Base-by-base conservation (phyloP, 2,888 invertebrate species). In the Cacoxenus indagator region DNA sequence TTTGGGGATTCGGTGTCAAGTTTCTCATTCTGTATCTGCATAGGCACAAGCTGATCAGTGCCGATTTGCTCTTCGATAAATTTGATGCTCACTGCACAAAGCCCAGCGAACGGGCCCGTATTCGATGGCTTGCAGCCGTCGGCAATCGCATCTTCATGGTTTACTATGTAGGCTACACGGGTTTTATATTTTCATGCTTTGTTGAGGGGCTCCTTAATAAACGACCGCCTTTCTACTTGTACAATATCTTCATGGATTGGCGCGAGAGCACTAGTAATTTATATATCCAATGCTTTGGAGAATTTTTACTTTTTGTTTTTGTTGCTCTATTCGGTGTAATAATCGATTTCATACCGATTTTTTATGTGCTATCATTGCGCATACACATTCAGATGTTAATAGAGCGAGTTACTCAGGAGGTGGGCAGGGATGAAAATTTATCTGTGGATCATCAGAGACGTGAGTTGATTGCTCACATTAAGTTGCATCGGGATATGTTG, bases 201-300 rank as follows among this genome's bases (percentile, higher is more conserved):
- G 29, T 29, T 11, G 64, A 51, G 8, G 64, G 17, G 11, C 51
- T 64, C 5, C 4, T 51, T 17, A 26, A 51, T 11, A 26, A 45
- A 51, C 48, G 19, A 27, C 51, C 29, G 4, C 64, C 64, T 4
- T 64, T 51, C 22, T 29, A 29, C 51, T 14, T 51, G 4, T 64
- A 64, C 22, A 48, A 43, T 27, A 17, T 26, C 22, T 64, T 64
- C 19, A n/a, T 64, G 19, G 48, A 64, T 17, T 64, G 64, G 64
- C 64, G 64, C 27, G 46, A 14, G 2, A 29, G 48, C 29, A 14
- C 11, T 19, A n/a, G 19, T 31, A 14, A 64, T 5, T 51, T 51
- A 9, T 48, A 48, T 19, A 11, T 51, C 4, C 27, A 51, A 29
- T 17, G 17, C 17, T 9, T 17, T 14, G 11, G 48, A 0, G 64